Evolutionary conservation across 2,888 invertebrate species (phyloP), one percentile per base, ranked within the genome.

Genomic region (Thereva unica): DNA sequence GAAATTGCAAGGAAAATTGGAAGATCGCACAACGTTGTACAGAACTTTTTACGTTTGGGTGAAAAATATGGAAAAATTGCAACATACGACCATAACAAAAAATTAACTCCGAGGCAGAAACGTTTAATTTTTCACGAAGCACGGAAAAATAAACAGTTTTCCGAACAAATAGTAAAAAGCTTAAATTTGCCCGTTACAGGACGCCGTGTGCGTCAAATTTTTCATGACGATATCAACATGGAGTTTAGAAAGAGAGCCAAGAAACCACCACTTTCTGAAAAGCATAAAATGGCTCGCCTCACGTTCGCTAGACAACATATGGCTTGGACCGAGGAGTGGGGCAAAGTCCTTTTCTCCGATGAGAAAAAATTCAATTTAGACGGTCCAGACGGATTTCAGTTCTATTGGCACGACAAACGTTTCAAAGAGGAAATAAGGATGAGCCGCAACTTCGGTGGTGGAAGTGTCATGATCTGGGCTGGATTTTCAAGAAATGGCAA

Each of bases 111-210:
- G 6, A 38, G 40, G 12, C 41, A 55, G 12, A 55, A 55, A n/a
- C 9, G 10, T n/a, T 41, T 38, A 55, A 55, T 55, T 55, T 55
- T 38, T 38, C 9, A 55, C 38, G 55, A 55, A 40, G 55, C 40
- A 5, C n/a, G 41, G 40, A 38, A 41, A 40, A 56, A 56, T 42
- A 41, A 56, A 56, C 12, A 10, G 55, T 42, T 42, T 56, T 12
- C 55, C 41, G 6, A 10, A 12, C 55, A 56, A 56, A 56, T 56
- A 42, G 23, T 8, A 9, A 6, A 10, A 41, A 56, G 42, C 4
- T 41, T 54, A 38, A 1, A 56, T n/a, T 23, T 56, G 41, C 55
- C 38, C 10, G 55, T 55, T n/a, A 55, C 55, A 40, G 10, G n/a
- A n/a, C 10, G 55, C 2, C 5, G 40, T 40, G 55, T 40, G 12